phyloP scores from a whole-genome alignment of 2,113 vertebrate species.

The Scolopax mira region DNA sequence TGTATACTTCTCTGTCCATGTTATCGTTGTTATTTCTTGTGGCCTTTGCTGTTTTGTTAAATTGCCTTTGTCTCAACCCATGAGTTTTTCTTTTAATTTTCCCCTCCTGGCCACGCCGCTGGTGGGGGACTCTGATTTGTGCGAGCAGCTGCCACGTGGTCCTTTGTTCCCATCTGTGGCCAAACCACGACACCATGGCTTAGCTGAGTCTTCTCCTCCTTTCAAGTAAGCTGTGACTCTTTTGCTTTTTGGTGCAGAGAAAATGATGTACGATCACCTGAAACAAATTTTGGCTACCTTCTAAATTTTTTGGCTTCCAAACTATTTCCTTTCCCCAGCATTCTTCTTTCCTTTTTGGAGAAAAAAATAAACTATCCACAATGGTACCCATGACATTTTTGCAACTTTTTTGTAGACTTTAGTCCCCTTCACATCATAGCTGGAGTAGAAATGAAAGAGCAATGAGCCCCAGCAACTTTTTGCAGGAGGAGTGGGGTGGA shows the following conservation, averaged over 20 bases:
- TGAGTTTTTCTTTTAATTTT: too few relatives aligned
- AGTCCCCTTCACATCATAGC: not conserved
- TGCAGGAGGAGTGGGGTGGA: fast-evolving
- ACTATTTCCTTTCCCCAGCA: not conserved
- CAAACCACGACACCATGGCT: too few relatives aligned
- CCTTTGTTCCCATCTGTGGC: too few relatives aligned
- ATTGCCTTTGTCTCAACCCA: too few relatives aligned
- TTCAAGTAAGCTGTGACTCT: not conserved
- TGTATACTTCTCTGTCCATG: too few relatives aligned
- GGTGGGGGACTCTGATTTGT: too few relatives aligned
- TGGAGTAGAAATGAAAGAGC: not conserved
- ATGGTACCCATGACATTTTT: not conserved
- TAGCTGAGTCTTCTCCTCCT: not conserved
- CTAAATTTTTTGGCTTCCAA: not conserved
- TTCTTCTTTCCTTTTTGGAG: not conserved
- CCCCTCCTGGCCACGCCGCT: too few relatives aligned
- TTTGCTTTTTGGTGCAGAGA: not conserved
- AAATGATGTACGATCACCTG: not conserved
- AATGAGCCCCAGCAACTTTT: not conserved
- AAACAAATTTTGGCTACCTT: not conserved
- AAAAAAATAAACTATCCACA: not conserved
- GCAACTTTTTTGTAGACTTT: not conserved
- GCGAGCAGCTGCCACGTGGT: too few relatives aligned
- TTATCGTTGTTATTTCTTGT: too few relatives aligned
- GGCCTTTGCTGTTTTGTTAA: too few relatives aligned